Percentiles rank a stretch among this genome's conserved stretches.
Evolutionary conservation across 2,113 vertebrate genomes (phyloP).

Genomic region (Leptodactylus fuscus): DNA sequence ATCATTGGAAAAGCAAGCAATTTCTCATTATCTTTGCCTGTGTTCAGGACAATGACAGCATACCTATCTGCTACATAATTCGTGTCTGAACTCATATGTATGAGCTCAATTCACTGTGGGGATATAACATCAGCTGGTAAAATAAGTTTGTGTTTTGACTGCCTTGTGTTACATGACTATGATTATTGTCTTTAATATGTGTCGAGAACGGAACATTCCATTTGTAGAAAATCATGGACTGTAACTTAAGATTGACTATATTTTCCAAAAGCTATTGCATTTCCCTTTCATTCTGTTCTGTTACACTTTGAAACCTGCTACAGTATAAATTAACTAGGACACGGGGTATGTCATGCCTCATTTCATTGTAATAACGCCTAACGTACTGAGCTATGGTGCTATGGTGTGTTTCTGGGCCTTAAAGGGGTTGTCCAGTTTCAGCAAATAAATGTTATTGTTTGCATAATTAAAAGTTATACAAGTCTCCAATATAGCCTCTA

Average conservation of each 20-base stretch:
- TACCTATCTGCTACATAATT: conserved; percentile 32
- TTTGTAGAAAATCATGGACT: conserved; percentile 41
- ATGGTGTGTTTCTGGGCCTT: background rate
- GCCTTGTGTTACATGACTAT: background rate
- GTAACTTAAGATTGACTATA: conserved; percentile 16
- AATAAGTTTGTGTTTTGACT: conserved; percentile 18
- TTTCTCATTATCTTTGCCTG: background rate
- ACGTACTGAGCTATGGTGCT: background rate
- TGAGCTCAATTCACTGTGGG: background rate
- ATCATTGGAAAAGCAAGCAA: conserved; percentile 5
- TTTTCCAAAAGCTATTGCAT: conserved; percentile 19
- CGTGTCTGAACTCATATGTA: conserved; percentile 3
- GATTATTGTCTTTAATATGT: conserved; percentile 28
- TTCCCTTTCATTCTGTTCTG: conserved; percentile 15
- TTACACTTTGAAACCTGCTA: conserved; percentile 12
- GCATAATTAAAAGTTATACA: too few species aligned
- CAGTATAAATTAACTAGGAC: conserved; percentile 17
- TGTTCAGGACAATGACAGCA: background rate
- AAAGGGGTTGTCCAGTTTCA: too few species aligned
- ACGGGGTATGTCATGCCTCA: conserved; percentile 1
- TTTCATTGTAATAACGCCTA: conserved; percentile 42
- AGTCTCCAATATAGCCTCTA: too few species aligned
- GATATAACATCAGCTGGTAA: conserved; percentile 30
- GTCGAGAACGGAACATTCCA: conserved; percentile 38
- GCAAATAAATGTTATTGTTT: too few species aligned